phyloP scores from a whole-genome alignment of 2,888 invertebrate species.

The Lepidocyrtoides sp. region DNA sequence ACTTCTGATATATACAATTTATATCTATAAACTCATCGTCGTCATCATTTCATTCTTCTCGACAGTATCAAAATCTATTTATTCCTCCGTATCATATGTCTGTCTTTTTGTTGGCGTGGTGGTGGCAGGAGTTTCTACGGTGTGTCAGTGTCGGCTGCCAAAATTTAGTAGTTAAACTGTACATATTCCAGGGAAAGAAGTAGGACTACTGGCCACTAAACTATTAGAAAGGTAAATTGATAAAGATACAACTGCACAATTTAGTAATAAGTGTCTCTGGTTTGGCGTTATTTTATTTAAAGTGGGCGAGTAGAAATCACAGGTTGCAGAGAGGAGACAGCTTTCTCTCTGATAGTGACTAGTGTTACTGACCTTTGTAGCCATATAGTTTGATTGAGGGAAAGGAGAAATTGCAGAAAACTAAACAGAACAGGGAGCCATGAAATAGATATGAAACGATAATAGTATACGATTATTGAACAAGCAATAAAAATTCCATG shows the following conservation, averaged over 20 bases:
- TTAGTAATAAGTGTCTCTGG: no score
- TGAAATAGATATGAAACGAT: background rate
- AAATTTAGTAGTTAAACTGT: background rate
- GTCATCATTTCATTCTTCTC: conserved; percentile 11
- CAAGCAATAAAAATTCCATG: conserved; percentile 42
- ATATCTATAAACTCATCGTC: background rate
- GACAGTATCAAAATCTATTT: conserved; percentile 26
- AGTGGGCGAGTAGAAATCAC: background rate
- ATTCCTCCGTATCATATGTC: conserved; percentile 37
- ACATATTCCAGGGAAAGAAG: background rate
- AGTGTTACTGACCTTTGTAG: conserved; percentile 7
- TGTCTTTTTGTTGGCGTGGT: conserved; percentile 44
- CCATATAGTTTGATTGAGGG: no score
- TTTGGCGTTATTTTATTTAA: background rate
- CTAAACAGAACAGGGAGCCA: background rate
- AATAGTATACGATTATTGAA: background rate
- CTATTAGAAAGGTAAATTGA: background rate
- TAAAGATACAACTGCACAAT: no score
- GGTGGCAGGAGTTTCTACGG: conserved; percentile 33
- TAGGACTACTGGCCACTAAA: background rate
- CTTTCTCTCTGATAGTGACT: background rate
- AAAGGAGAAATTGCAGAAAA: background rate
- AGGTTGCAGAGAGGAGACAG: background rate
- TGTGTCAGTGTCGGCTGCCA: background rate
- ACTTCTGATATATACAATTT: background rate